These are phyloP conservation scores for Pycnonotus jocosus DNA, from an alignment of 2,113 vertebrate species.

Conservation along the genomic window DNA sequence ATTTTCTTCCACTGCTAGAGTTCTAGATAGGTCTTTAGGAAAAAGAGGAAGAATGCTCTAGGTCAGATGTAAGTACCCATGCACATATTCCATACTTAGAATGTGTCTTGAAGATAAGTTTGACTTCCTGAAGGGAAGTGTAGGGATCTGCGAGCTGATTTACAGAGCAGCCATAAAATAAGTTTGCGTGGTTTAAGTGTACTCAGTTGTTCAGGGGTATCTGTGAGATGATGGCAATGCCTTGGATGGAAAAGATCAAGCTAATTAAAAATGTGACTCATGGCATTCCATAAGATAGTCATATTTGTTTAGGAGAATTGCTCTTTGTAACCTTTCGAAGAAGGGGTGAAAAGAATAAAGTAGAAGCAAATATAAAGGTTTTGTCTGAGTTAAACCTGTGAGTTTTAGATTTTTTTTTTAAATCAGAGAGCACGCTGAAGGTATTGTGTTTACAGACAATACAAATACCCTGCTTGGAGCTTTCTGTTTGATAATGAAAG, in stretches of 20 bases:
- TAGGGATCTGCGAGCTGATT: neutral
- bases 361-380: neutral
- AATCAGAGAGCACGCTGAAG: neutral
- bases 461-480: neutral
- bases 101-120: neutral
- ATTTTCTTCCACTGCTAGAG: neutral
- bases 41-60: neutral
- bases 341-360: neutral
- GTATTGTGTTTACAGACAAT: neutral
- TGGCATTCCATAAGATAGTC: neutral
- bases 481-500: neutral
- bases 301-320: neutral
- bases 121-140: slow-evolving; percentile 4
- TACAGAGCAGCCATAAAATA: neutral
- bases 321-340: neutral
- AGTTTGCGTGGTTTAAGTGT: neutral
- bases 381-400: neutral
- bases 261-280: neutral
- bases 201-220: neutral
- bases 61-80: neutral
- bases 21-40: neutral
- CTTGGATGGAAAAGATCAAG: neutral
- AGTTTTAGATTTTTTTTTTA: neutral
- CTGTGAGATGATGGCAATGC: neutral
- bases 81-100: neutral